Base-by-base conservation (phyloP, 2,888 invertebrate species). In the Euproctis similis region DNA sequence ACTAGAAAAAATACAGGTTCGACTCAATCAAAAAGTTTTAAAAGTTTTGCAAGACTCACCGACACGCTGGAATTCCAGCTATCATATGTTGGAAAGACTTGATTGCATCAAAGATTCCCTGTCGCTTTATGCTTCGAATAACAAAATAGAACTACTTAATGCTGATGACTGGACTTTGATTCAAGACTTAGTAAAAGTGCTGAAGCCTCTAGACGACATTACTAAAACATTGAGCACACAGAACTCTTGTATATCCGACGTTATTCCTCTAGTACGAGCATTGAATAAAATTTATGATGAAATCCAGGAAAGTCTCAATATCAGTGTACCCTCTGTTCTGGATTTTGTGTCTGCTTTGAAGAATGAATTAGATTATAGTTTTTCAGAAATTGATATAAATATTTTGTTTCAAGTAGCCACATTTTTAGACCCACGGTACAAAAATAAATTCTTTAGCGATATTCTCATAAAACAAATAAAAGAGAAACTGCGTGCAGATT, bases 341-440 rank as follows among this genome's bases (percentile, higher is more conserved):
- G n/a, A n/a, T n/a, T n/a, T n/a, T n/a, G n/a, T n/a, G n/a, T n/a
- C n/a, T n/a, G n/a, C n/a, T n/a, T n/a, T n/a, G n/a, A n/a, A n/a
- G n/a, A n/a, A n/a, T n/a, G n/a, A n/a, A n/a, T n/a, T n/a, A n/a
- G n/a, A n/a, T n/a, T n/a, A n/a, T n/a, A n/a, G n/a, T n/a, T n/a
- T n/a, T n/a, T n/a, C n/a, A n/a, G n/a, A n/a, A n/a, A n/a, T n/a
- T n/a, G n/a, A n/a, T n/a, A n/a, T n/a, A n/a, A n/a, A n/a, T n/a
- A n/a, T n/a, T n/a, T n/a, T n/a, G n/a, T n/a, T n/a, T n/a, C n/a
- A n/a, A n/a, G n/a, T n/a, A n/a, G n/a, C n/a, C n/a, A 37, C 35
- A 28, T 42, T 36, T 39, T 34, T 42, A 24, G 36, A 39, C 39
- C 36, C 36, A 26, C 38, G 36, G 26, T 39, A 39, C 18, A 42